Conservation (phyloP, 2,888 invertebrate species). For the Drosophila paramelanica region DNA sequence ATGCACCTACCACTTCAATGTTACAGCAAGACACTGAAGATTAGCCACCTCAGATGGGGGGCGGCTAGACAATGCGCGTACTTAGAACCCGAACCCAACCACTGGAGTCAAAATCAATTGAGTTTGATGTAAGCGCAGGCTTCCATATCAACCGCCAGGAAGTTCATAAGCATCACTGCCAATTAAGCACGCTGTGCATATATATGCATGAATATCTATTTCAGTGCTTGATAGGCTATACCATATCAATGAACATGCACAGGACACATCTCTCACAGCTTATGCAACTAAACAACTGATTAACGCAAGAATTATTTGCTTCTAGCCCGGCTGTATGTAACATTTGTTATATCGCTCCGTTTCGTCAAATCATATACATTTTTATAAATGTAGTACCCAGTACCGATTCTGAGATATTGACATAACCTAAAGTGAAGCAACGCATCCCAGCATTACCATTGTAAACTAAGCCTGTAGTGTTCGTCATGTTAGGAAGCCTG, state of each 20-base stretch:
- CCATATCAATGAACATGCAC: conserved; percentile 50
- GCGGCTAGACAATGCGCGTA: conserved; percentile 25
- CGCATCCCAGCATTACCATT: no score
- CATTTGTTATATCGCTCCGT: no score
- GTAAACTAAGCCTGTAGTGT: no score
- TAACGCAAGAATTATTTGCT: no score
- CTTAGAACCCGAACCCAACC: conserved; percentile 21
- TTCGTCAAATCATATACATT: no score
- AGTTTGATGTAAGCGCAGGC: conserved; percentile 55
- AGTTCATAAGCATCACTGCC: conserved; percentile 33
- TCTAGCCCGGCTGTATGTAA: no score
- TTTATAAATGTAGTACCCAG: no score
- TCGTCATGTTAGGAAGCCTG: no score
- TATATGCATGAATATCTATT: conserved; percentile 63
- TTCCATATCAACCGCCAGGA: conserved; percentile 53
- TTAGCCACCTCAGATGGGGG: conserved; percentile 49
- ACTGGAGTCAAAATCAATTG: conserved; percentile 47
- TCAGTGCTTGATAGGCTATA: conserved; percentile 3
- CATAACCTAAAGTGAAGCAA: no score
- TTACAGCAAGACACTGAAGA: conserved; percentile 64
- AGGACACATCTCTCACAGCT: no score
- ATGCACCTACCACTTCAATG: conserved; percentile 42
- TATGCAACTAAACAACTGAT: no score
- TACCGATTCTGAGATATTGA: no score
- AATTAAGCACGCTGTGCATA: conserved; percentile 53